Base-by-base conservation (phyloP, 2,888 invertebrate species). In the Allacma fusca region DNA sequence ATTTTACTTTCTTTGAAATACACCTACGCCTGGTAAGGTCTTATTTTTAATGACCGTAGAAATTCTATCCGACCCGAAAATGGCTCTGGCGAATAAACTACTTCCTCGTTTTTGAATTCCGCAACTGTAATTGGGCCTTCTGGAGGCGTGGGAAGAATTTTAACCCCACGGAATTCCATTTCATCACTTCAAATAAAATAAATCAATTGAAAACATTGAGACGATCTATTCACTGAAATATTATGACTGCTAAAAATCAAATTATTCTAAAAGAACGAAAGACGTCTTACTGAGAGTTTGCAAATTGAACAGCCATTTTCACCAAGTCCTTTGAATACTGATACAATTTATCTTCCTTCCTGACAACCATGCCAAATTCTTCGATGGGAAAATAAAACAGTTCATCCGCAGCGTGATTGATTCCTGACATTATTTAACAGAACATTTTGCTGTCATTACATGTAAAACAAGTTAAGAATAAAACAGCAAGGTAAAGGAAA, bases 321-420 rank as follows among this genome's bases (percentile, higher is more conserved):
- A 70, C 70, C 19, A 70, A 44, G 29, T 70, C 70, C 44, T 70
- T 70, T 12, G 70, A 70, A 23, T 43, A 70, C 44, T 9, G 9
- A 23, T 70, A 70, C 4, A n/a, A 2, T 16, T 13, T 13, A n/a
- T 68, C 23, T 12, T 40, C 4, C 1, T 21, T 34, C 4, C n/a
- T 2, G 0, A 21, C 23, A 16, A 1, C n/a, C 23, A 23, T 16
- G 29, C 28, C 5, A 34, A 21, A 34, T 19, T 19, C 9, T 43
- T n/a, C 21, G 2, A 50, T 50, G 50, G 50, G 19, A 16, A 50
- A 50, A 40, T n/a, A n/a, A n/a, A n/a, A 23, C 50, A 34, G 2
- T 23, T n/a, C 21, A 21, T 68, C 68, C 13, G 16, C 34, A 2
- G 40, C 68, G 23, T 68, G 68, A 21, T 1, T 9, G 21, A 68